phyloP scores from a whole-genome alignment of 2,888 invertebrate species.

The Drosophila parthenogenetica region DNA sequence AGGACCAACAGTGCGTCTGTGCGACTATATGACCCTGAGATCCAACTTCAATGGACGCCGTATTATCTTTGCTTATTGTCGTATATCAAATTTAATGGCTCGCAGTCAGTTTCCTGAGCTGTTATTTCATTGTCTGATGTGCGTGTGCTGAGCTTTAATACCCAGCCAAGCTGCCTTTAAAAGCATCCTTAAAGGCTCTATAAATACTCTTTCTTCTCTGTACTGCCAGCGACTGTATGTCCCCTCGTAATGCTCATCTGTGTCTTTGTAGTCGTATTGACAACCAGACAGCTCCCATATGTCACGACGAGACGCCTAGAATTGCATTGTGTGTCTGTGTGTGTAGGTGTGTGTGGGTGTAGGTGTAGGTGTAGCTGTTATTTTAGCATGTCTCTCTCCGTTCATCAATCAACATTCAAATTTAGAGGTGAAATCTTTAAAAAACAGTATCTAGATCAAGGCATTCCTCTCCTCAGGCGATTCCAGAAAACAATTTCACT shows the following conservation, averaged over 20 bases:
- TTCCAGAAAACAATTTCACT: slow-evolving; percentile 14
- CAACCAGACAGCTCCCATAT: slow-evolving; percentile 62
- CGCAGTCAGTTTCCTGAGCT: slow-evolving; percentile 61
- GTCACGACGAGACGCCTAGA: slow-evolving; percentile 27
- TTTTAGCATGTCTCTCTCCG: slow-evolving; percentile 7
- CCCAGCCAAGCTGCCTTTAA: slow-evolving; percentile 21
- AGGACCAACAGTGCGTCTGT: slow-evolving; percentile 8
- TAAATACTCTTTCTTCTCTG: neutral
- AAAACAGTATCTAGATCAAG: slow-evolving; percentile 18
- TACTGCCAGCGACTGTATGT: neutral
- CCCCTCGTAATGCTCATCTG: neutral
- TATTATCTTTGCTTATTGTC: slow-evolving; percentile 76
- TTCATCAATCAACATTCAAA: slow-evolving; percentile 69
- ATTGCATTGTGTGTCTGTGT: slow-evolving; percentile 2
- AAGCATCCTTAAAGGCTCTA: slow-evolving; percentile 32
- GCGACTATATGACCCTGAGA: slow-evolving; percentile 22
- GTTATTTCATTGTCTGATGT: slow-evolving; percentile 47
- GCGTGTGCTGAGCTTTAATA: slow-evolving; percentile 61
- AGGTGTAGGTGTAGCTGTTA: slow-evolving; percentile 5
- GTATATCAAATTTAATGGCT: slow-evolving; percentile 77
- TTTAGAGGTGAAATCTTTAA: slow-evolving; percentile 31
- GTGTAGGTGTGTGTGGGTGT: slow-evolving; percentile 3
- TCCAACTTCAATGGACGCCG: slow-evolving; percentile 36
- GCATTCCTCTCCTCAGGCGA: neutral
- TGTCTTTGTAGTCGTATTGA: slow-evolving; percentile 49